Percentiles rank a stretch among this genome's conserved stretches.
Conservation (phyloP, 1,140 invertebrate genomes). For the Zelostemma sp. region DNA sequence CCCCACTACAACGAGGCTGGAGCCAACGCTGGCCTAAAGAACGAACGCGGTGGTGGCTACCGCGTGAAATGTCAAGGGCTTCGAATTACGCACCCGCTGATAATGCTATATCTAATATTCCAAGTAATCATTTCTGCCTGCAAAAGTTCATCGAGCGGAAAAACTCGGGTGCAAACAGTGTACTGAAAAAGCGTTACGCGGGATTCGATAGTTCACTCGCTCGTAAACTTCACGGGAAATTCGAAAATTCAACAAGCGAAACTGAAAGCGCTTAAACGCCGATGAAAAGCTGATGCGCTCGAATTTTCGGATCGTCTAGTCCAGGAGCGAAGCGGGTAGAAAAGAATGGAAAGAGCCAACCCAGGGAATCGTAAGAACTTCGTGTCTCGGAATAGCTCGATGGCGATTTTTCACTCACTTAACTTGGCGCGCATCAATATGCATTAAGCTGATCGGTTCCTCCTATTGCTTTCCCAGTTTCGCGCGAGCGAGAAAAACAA, state of each 20-base stretch:
- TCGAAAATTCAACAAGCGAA: no score
- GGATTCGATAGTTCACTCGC: no score
- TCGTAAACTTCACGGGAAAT: no score
- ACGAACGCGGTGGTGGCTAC: conserved; percentile 25
- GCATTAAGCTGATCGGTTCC: conserved; percentile 70
- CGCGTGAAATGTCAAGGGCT: conserved; percentile 54
- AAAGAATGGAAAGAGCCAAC: conserved; percentile 9
- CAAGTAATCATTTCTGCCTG: conserved; percentile 12
- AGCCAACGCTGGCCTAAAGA: conserved; percentile 36
- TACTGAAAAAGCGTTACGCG: no score
- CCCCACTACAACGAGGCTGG: conserved; percentile 41
- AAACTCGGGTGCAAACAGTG: conserved; percentile 4
- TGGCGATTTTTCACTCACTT: conserved; percentile 72
- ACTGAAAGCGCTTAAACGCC: no score
- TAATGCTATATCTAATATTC: conserved; percentile 24
- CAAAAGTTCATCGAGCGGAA: conserved; percentile 43
- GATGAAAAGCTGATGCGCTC: no score
- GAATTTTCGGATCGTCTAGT: no score
- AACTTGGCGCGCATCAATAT: conserved; percentile 68
- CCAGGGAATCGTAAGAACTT: conserved; percentile 16
- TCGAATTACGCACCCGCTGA: conserved; percentile 23
- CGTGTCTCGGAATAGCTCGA: conserved; percentile 60
- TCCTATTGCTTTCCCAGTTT: conserved; percentile 60
- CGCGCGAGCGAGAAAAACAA: conserved; percentile 37
- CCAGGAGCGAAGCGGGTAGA: conserved; percentile 4